phyloP scores from a whole-genome alignment of 2,113 vertebrate genomes.

The Promerops cafer region DNA sequence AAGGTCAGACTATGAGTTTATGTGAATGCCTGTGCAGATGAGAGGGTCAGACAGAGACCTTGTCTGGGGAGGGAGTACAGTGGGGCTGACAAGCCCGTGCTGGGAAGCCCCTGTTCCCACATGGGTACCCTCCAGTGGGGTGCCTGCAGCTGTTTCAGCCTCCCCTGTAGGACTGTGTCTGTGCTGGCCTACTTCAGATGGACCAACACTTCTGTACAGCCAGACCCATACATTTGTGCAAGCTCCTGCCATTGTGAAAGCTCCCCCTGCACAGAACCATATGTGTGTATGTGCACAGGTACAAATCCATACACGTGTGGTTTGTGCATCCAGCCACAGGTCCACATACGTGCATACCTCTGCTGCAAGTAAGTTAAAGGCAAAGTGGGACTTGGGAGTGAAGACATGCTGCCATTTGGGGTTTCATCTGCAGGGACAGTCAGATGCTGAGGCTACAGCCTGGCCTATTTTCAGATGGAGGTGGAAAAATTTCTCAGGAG shows the following conservation, averaged over 20 bases:
- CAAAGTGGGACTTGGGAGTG: neutral
- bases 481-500: neutral
- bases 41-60: neutral
- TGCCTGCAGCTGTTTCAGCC: neutral
- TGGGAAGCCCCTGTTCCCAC: neutral
- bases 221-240: neutral
- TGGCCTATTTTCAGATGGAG: neutral
- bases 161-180: neutral
- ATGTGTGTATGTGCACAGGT: rapidly evolving
- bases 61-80: neutral
- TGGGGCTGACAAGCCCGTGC: neutral
- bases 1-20: neutral
- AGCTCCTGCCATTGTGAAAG: neutral
- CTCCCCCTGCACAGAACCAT: neutral
- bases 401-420: neutral
- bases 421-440: neutral
- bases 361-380: rapidly evolving
- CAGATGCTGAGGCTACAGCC: neutral
- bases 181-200: neutral
- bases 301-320: neutral
- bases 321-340: neutral
- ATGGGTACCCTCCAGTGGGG: neutral
- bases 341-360: rapidly evolving
- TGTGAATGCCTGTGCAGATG: neutral
- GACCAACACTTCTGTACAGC: neutral